Base-by-base conservation (phyloP, 2,797 vertebrate species). In the Ispidina lecontei region DNA sequence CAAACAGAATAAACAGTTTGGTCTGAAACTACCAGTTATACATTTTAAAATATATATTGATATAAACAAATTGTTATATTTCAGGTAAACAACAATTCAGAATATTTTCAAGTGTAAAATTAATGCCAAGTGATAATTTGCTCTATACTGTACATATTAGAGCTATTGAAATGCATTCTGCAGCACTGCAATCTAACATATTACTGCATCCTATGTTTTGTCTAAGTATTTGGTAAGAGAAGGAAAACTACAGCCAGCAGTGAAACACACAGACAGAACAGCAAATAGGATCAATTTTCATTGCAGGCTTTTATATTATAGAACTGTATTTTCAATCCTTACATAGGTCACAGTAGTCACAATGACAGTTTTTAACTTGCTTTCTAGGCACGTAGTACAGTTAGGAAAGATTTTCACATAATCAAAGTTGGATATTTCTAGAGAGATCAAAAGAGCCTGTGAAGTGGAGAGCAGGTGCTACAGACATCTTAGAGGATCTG, bases 391-490 rank as follows among this genome's bases (percentile, higher is more conserved):
- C 54, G 31, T 96, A 63, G 18, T 65, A 88, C n/a, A 56, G 89
- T 96, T 94, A 90, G 70, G 92, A 95, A 97, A 97, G 95, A 95
- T 96, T 96, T 97, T 96, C 95, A 93, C 93, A 64, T 97, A 97
- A 97, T 97, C 97, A 97, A 97, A 97, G 96, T 79, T 96, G 91
- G 88, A 49, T 97, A 96, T 97, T 97, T 97, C 97, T 96, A 91
- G 96, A 95, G 92, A 97, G 92, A 97, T 97, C 96, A 97, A 97
- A 98, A 96, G 94, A 96, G 91, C 76, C 67, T 83, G 94, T 96
- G 93, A 98, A 97, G 97, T 97, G 94, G 95, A 97, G 83, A 97
- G 97, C 97, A 98, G 97, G 96, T 97, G 97, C 71, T 89, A 70
- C 62, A 92, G 93, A 94, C 75, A 96, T 97, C 96, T 97, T 97